These are phyloP conservation scores for Drosophila saltans DNA, from an alignment of 1,140 invertebrate genomes.

Conservation along the genomic window DNA sequence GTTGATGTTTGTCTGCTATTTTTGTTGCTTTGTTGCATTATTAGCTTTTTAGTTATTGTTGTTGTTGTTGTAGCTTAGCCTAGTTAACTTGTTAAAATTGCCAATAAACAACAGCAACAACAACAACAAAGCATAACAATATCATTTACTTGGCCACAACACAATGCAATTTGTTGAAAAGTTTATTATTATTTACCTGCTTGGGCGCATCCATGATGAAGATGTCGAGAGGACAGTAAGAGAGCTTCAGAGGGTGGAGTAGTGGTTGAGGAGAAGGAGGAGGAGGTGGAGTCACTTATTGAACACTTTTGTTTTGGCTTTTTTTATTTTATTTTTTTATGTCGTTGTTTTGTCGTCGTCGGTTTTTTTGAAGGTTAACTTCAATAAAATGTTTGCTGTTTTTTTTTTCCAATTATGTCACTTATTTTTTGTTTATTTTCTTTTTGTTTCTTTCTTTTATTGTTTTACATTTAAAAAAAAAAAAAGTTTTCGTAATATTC, in stretches of 20 bases:
- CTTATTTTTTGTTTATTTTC: conserved; percentile 25
- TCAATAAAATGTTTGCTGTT: conserved; percentile 30
- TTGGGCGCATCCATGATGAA: conserved; percentile 69
- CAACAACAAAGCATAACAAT: conserved; percentile 31
- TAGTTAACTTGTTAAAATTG: conserved; percentile 61
- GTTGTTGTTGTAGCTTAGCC: conserved; percentile 63
- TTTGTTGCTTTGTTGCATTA: conserved; percentile 25
- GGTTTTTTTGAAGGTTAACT: conserved; percentile 46
- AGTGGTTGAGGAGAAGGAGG: no score
- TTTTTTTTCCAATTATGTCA: conserved; percentile 29
- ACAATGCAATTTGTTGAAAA: conserved; percentile 19
- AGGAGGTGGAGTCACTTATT: conserved; percentile 27
- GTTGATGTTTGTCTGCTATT: conserved; percentile 18
- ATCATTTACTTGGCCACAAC: conserved; percentile 9
- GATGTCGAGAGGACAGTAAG: conserved; percentile 18
- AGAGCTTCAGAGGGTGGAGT: conserved; percentile 17
- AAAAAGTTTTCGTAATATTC: conserved; percentile 13
- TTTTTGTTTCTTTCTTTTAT: background rate
- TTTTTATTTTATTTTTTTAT: conserved; percentile 29
- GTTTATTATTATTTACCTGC: conserved; percentile 68
- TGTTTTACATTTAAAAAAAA: conserved; percentile 3
- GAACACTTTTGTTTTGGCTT: conserved; percentile 7
- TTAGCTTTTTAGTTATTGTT: conserved; percentile 31
- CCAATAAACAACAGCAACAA: conserved; percentile 39
- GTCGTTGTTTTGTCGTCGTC: background rate